phyloP scores from a whole-genome alignment of 1,140 invertebrate species.

The Lepidostoma basale region DNA sequence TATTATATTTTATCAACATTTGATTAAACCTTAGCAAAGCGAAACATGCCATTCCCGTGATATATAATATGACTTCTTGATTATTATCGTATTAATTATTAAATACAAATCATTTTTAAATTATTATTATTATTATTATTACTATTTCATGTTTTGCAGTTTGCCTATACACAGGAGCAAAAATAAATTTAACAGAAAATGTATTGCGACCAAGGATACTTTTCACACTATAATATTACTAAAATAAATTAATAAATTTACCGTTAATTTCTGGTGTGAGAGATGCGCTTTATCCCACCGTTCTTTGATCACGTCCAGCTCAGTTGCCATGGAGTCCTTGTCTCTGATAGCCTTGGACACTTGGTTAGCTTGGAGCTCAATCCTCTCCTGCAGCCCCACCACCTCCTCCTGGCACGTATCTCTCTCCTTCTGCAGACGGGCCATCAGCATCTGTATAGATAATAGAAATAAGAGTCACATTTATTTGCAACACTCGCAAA shows the following conservation, averaged over 20 bases:
- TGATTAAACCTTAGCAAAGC: too few relatives aligned
- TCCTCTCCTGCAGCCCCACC: conserved; percentile 78
- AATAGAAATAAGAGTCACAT: background rate
- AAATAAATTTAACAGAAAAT: too few relatives aligned
- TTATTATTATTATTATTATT: too few relatives aligned
- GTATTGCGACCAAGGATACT: too few relatives aligned
- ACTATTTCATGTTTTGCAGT: too few relatives aligned
- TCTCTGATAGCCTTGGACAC: conserved; percentile 84
- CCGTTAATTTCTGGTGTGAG: conserved; percentile 82
- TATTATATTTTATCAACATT: too few relatives aligned
- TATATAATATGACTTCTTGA: too few relatives aligned
- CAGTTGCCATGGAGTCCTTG: conserved; percentile 80
- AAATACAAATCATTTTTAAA: too few relatives aligned
- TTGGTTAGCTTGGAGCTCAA: conserved; percentile 79
- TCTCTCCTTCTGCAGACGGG: conserved; percentile 85
- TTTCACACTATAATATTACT: too few relatives aligned
- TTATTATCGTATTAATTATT: too few relatives aligned
- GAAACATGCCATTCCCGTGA: too few relatives aligned
- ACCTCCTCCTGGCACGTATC: conserved; percentile 81
- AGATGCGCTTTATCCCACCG: conserved; percentile 86
- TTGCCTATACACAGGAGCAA: too few relatives aligned
- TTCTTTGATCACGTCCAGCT: conserved; percentile 85
- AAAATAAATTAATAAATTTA: conserved; percentile 57
- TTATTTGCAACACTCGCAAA: background rate
- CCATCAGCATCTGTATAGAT: conserved; percentile 55